A percentile compares a stretch with the other conserved stretches of the same genome.
These are phyloP conservation scores for Heliconius hermathena DNA, from an alignment of 1,140 invertebrate genomes.

Conservation along the genomic window DNA sequence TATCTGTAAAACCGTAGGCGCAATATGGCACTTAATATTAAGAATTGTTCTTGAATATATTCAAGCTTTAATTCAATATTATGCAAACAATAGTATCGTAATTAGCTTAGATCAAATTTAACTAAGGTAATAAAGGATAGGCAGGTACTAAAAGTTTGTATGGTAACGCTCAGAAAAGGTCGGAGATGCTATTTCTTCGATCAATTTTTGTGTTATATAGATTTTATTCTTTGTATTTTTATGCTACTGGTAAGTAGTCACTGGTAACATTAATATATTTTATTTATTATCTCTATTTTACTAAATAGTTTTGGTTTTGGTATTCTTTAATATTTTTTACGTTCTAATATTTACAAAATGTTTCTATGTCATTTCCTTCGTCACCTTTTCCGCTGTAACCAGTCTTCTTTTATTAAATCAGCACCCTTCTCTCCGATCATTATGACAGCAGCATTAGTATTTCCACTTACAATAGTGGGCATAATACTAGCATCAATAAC, in stretches of 20 bases:
- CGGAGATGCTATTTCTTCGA: not conserved
- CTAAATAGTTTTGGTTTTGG: slow-evolving; percentile 7
- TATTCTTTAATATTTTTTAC: not conserved
- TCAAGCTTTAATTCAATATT: not conserved
- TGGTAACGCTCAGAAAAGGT: not conserved
- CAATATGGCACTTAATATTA: slow-evolving; percentile 8
- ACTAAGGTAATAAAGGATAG: not conserved
- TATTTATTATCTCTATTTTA: not conserved
- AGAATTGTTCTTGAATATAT: not conserved
- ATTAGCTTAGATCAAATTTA: not conserved
- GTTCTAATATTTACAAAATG: not conserved
- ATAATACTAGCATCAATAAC: slow-evolving; percentile 95
- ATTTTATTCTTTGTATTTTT: not conserved
- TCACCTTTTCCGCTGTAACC: slow-evolving; percentile 75
- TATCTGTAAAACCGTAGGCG: not conserved
- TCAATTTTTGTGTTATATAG: not conserved
- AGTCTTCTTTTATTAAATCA: slow-evolving; percentile 90
- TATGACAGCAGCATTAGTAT: slow-evolving; percentile 92
- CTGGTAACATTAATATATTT: not conserved
- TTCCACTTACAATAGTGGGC: slow-evolving; percentile 91
- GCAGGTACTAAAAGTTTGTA: not conserved
- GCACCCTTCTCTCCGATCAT: slow-evolving; percentile 94
- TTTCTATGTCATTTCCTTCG: not conserved
- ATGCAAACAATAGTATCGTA: not conserved
- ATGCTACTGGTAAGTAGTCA: not conserved